A percentile compares a stretch with the other conserved stretches of the same genome.
phyloP scores from a whole-genome alignment of 1,140 invertebrate genomes.

The Drosophila novamexicana region DNA sequence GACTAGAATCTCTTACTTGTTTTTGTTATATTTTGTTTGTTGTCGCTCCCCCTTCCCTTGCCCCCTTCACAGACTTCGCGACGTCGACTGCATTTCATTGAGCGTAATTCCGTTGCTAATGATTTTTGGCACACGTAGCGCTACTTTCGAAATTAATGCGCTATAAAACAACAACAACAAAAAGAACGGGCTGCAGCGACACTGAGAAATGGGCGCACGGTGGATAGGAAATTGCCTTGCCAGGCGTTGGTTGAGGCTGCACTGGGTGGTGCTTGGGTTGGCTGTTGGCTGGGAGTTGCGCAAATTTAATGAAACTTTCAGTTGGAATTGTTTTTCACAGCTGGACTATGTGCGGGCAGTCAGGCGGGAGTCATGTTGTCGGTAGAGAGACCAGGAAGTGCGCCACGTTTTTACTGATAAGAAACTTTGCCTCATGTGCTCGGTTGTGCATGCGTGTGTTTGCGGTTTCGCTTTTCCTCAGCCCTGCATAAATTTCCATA shows the following conservation, averaged over 20 bases:
- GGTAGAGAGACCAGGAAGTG: slow-evolving; percentile 50
- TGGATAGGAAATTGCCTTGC: slow-evolving; percentile 76
- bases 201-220: slow-evolving; percentile 73
- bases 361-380: background rate
- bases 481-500: slow-evolving; percentile 74
- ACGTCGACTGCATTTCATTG: slow-evolving; percentile 81
- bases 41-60: background rate
- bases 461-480: slow-evolving; percentile 64
- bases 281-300: slow-evolving; percentile 26
- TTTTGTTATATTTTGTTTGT: slow-evolving; percentile 39
- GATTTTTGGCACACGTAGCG: slow-evolving; percentile 83
- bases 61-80: slow-evolving; percentile 15
- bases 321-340: slow-evolving; percentile 71
- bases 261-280: background rate
- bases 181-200: slow-evolving; percentile 48
- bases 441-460: slow-evolving; percentile 17
- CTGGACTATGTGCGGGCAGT: slow-evolving; percentile 30
- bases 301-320: slow-evolving; percentile 77
- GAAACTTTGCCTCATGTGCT: slow-evolving; percentile 44
- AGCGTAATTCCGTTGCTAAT: slow-evolving; percentile 84
- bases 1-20: no score
- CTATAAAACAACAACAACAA: slow-evolving; percentile 70
- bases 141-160: slow-evolving; percentile 81
- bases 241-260: slow-evolving; percentile 11
- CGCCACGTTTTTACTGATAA: slow-evolving; percentile 74